phyloP scores from a whole-genome alignment of 2,113 vertebrate species.

The Mus pahari region DNA sequence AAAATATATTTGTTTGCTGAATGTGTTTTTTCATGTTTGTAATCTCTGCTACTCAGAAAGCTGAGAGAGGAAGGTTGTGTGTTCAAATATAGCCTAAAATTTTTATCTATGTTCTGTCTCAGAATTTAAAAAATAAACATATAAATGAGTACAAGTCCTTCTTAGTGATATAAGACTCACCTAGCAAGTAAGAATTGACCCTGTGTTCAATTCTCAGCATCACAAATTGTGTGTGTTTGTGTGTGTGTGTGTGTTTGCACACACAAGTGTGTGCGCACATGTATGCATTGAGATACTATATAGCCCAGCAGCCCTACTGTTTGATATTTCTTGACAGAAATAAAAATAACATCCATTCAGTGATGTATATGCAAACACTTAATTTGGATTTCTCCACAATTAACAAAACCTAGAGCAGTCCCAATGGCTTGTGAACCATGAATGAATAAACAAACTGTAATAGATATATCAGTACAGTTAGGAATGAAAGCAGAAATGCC shows the following conservation, averaged over 20 bases:
- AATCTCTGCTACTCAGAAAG: not conserved
- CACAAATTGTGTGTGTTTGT: not conserved
- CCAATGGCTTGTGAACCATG: not conserved
- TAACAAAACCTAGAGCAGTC: conserved; percentile 18
- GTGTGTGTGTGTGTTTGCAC: not conserved
- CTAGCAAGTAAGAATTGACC: not conserved
- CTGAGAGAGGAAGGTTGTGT: too few relatives aligned
- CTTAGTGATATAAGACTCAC: not conserved
- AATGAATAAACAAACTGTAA: conserved; percentile 50
- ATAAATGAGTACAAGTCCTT: not conserved
- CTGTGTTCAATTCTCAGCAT: not conserved
- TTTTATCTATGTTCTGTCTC: not conserved
- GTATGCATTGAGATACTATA: not conserved
- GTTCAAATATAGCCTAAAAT: not conserved
- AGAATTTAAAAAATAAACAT: not conserved
- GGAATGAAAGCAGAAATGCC: conserved; percentile 4
- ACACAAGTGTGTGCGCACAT: not conserved
- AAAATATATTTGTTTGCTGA: not conserved
- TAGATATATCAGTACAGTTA: not conserved
- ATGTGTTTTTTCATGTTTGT: not conserved
- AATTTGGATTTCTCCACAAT: conserved; percentile 47
- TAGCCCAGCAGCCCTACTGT: not conserved
- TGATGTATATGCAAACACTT: conserved; percentile 10
- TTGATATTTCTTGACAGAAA: conserved; percentile 24
- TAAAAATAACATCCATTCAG: not conserved